Conservation (phyloP, 35 echinoderm and acorn worm species). For the Nesometra sesokonis region DNA sequence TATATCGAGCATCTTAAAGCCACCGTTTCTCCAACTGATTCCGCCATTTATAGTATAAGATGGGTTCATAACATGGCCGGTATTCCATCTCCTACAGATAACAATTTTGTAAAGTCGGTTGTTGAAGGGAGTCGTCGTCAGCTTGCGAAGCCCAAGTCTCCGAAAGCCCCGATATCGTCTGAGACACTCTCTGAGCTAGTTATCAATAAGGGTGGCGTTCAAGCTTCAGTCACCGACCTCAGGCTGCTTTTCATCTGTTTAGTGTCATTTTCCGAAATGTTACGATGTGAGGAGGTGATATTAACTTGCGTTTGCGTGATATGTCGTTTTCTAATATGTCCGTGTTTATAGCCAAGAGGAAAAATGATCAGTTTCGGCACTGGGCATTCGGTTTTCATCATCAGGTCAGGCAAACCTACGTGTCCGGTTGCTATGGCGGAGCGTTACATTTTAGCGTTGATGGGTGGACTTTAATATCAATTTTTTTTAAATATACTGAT, state of each 20-base stretch:
- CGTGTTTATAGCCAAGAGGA: not conserved
- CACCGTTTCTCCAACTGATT: not conserved
- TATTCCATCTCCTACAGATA: not conserved
- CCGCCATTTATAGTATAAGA: conserved; percentile 10
- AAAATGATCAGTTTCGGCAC: conserved; percentile 15
- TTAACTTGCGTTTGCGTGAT: not conserved
- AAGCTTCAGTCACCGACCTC: not conserved
- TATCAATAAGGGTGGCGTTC: not conserved
- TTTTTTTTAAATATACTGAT: too few relatives aligned
- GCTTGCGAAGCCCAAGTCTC: not conserved
- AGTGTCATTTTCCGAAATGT: conserved; percentile 2
- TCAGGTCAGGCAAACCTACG: conserved; percentile 1
- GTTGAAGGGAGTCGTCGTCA: not conserved
- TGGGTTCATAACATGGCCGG: conserved; percentile 2
- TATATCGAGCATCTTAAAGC: not conserved
- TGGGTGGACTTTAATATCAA: too few relatives aligned
- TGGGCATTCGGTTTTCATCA: not conserved
- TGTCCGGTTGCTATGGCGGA: conserved; percentile 4
- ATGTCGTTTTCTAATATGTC: not conserved
- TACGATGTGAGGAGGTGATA: not conserved
- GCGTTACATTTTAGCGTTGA: not conserved
- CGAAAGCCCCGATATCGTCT: not conserved
- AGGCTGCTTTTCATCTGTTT: not conserved
- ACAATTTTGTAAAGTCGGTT: not conserved
- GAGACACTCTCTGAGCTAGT: not conserved